Evolutionary conservation across 2,113 vertebrate species (phyloP).

Genomic region (Pontoporia blainvillei): DNA sequence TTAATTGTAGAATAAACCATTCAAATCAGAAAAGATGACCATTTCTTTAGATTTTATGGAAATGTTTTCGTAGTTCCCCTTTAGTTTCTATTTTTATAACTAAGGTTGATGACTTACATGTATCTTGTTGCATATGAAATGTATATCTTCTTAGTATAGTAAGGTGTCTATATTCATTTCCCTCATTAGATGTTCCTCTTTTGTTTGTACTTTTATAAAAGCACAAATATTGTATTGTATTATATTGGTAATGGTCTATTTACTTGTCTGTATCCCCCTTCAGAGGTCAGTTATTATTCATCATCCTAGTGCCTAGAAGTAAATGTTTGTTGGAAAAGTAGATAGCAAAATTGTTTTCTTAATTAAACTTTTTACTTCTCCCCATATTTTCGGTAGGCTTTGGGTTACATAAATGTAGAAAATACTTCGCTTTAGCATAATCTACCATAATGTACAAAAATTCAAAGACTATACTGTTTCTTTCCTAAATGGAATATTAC

Average conservation of each 20-base stretch:
- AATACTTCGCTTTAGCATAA: not conserved
- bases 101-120: not conserved
- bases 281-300: not conserved
- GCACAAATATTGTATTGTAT: not conserved
- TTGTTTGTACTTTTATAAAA: not conserved
- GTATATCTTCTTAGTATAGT: not conserved
- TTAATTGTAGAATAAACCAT: not conserved
- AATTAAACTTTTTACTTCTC: not conserved
- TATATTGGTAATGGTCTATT: not conserved
- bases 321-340: not conserved
- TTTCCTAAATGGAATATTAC: not conserved
- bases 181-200: not conserved
- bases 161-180: slow-evolving; percentile 4
- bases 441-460: not conserved
- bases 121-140: not conserved
- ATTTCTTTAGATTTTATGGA: not conserved
- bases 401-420: not conserved
- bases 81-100: slow-evolving; percentile 1
- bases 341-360: not conserved
- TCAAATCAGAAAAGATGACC: not conserved
- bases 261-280: not conserved
- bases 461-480: not conserved
- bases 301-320: not conserved
- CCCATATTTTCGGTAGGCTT: not conserved
- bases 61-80: not conserved